Percentiles rank a stretch among this genome's conserved stretches.
Evolutionary conservation across 2,113 vertebrate species (phyloP).

Genomic region (Grus americana): DNA sequence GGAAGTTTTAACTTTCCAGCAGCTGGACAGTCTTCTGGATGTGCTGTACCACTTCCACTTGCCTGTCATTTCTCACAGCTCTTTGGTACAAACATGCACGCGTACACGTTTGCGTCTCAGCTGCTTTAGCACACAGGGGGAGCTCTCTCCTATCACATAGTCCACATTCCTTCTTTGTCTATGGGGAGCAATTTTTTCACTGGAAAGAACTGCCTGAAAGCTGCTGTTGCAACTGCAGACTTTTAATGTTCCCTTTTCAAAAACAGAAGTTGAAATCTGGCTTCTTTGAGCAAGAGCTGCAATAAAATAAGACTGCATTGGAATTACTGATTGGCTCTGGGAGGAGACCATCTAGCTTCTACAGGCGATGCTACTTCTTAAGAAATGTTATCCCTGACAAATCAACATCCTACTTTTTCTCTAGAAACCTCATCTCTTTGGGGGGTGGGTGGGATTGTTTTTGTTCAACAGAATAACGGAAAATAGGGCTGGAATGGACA

Average conservation of each 20-base stretch:
- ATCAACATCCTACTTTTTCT: neutral
- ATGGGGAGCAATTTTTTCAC: neutral
- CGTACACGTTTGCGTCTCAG: rapidly evolving
- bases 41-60: neutral
- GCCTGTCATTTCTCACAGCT: neutral
- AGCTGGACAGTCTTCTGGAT: neutral
- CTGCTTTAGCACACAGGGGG: slow-evolving; percentile 12
- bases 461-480: neutral
- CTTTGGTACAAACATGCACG: rapidly evolving
- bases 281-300: neutral
- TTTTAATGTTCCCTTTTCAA: neutral
- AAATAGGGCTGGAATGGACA: neutral
- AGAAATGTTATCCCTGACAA: neutral
- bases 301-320: neutral
- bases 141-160: slow-evolving; percentile 12
- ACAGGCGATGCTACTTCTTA: neutral
- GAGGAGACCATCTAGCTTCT: neutral
- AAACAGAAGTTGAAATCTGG: neutral
- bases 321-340: neutral
- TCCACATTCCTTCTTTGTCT: neutral
- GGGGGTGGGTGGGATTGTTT: neutral
- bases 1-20: neutral
- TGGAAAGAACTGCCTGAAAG: neutral
- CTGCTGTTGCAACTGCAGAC: neutral
- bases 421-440: neutral